Conservation (phyloP, 1,140 invertebrate species). For the Aradophagus sp. region DNA sequence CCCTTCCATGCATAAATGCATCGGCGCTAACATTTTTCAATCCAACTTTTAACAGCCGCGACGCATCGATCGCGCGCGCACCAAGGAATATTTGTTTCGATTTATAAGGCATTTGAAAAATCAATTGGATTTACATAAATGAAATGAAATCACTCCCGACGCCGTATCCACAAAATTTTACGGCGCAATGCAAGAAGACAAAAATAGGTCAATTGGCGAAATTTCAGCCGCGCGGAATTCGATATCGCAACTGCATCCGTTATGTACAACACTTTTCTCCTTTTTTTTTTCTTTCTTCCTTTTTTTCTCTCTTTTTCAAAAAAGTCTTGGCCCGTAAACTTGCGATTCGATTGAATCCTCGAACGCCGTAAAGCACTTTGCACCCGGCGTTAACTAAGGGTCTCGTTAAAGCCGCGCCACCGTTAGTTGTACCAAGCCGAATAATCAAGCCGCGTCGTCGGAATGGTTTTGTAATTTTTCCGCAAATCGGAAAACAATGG, state of each 20-base stretch:
- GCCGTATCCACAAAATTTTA: slow-evolving; percentile 23
- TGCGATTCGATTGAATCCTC: slow-evolving; percentile 11
- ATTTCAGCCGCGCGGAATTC: slow-evolving; percentile 11
- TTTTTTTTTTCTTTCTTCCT: no score
- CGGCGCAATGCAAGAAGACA: slow-evolving; percentile 26
- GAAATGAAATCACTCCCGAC: slow-evolving; percentile 26
- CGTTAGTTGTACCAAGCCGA: no score
- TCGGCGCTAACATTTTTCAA: slow-evolving; percentile 38
- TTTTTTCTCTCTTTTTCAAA: no score
- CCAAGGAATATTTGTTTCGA: slow-evolving; percentile 30
- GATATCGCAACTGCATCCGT: slow-evolving; percentile 12
- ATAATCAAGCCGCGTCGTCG: slow-evolving; percentile 7
- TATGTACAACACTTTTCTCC: slow-evolving; percentile 17
- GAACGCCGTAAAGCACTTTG: no score
- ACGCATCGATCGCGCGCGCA: slow-evolving; percentile 27
- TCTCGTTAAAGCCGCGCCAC: no score
- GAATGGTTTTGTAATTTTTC: no score
- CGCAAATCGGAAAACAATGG: no score
- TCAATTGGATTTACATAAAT: slow-evolving; percentile 36
- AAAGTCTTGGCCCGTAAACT: slow-evolving; percentile 2
- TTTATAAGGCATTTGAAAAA: slow-evolving; percentile 31
- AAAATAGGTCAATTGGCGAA: slow-evolving; percentile 30
- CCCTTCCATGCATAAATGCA: slow-evolving; percentile 45
- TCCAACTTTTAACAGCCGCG: slow-evolving; percentile 36
- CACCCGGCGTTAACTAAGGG: no score